A percentile compares a stretch with the other conserved stretches of the same genome.
Conservation (phyloP, 2,888 invertebrate species). For the Lasioglossum vierecki region DNA sequence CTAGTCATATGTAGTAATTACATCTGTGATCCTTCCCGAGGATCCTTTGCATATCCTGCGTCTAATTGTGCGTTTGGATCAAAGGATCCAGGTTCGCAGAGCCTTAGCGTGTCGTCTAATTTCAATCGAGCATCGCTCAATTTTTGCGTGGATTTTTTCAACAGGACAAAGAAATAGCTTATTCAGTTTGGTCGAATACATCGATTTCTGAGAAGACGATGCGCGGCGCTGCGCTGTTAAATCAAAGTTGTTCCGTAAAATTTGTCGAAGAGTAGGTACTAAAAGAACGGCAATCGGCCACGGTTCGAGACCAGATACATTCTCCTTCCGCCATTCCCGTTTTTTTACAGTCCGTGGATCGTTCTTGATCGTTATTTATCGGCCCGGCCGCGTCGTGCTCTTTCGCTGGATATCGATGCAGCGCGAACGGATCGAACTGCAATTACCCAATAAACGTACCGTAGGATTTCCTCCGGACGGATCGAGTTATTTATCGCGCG, state of each 20-base stretch:
- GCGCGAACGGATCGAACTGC: slow-evolving; percentile 3
- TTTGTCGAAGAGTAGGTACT: not conserved
- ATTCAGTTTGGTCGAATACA: not conserved
- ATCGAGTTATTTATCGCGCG: slow-evolving; percentile 14
- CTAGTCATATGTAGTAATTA: not conserved
- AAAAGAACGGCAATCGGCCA: not conserved
- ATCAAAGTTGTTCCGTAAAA: not conserved
- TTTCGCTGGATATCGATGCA: slow-evolving; percentile 2
- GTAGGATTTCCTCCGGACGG: not conserved
- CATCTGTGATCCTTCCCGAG: not conserved
- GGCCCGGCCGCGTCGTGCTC: not conserved
- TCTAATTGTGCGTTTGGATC: not conserved
- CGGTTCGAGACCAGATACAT: not conserved
- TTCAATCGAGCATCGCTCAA: not conserved
- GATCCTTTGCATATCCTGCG: not conserved
- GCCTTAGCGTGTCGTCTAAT: not conserved
- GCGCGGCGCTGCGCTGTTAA: not conserved
- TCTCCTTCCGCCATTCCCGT: not conserved
- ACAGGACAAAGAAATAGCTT: not conserved
- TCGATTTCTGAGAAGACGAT: not conserved
- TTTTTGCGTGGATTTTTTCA: not conserved
- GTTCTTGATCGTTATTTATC: slow-evolving; percentile 1
- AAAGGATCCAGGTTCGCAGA: not conserved
- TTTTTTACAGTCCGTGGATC: not conserved
- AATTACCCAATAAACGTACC: slow-evolving; percentile 12